Evolutionary conservation across 2,797 vertebrate genomes (phyloP).

Genomic region (Tympanoctomys barrerae): DNA sequence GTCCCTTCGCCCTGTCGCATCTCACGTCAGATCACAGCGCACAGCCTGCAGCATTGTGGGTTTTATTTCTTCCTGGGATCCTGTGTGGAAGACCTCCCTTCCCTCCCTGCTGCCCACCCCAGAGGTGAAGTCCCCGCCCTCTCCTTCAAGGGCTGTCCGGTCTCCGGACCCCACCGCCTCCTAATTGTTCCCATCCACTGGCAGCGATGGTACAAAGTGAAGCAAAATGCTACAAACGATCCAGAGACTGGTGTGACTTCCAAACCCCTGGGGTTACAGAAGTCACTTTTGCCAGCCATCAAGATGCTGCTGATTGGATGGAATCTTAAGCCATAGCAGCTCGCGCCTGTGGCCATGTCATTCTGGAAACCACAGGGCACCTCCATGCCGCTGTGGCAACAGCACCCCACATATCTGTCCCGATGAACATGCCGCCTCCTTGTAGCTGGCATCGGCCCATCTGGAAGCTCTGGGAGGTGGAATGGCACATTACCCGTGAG

Average conservation of each 20-base stretch:
- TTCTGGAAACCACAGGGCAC: not conserved
- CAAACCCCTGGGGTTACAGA: not conserved
- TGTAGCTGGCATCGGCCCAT: not conserved
- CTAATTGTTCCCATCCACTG: not conserved
- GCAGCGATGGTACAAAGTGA: not conserved
- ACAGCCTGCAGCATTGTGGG: not conserved
- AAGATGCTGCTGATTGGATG: not conserved
- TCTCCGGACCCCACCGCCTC: not conserved
- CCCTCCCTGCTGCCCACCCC: not conserved
- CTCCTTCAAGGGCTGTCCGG: rapidly evolving
- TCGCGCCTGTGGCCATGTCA: not conserved
- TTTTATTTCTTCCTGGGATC: not conserved
- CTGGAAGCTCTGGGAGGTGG: not conserved
- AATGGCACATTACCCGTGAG: not conserved
- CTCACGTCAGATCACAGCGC: not conserved
- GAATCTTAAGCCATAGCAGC: conserved; percentile 3
- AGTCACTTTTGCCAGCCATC: not conserved
- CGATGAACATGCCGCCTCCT: rapidly evolving
- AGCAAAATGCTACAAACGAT: not conserved
- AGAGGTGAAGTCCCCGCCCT: not conserved
- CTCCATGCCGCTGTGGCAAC: rapidly evolving
- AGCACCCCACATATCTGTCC: not conserved
- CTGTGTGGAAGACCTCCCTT: not conserved
- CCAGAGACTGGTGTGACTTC: not conserved
- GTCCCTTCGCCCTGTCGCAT: rapidly evolving